These are phyloP conservation scores for Podotricha telesiphe DNA, from an alignment of 2,888 invertebrate species.

Conservation along the genomic window DNA sequence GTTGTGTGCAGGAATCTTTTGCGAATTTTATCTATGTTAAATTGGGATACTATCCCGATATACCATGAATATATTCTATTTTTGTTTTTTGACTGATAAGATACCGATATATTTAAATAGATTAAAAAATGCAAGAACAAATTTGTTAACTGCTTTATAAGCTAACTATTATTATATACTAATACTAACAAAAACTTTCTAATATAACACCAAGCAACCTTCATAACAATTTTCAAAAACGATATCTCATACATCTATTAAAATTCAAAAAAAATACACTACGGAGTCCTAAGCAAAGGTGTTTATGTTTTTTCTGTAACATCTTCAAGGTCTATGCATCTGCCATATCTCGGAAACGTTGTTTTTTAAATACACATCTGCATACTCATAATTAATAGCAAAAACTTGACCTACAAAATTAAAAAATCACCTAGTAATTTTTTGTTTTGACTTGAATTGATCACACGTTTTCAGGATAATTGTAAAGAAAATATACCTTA, in stretches of 20 bases:
- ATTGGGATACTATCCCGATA: too few relatives aligned
- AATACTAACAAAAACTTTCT: too few relatives aligned
- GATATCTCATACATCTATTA: slow-evolving; percentile 9
- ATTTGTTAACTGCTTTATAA: too few relatives aligned
- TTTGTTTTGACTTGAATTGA: slow-evolving; percentile 43
- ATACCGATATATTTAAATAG: too few relatives aligned
- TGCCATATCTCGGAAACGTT: slow-evolving; percentile 67
- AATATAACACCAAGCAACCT: neutral
- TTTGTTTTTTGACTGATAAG: too few relatives aligned
- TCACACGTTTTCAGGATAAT: slow-evolving; percentile 22
- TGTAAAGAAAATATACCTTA: slow-evolving; percentile 47
- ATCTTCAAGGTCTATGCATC: slow-evolving; percentile 78
- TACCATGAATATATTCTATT: too few relatives aligned
- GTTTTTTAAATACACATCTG: slow-evolving; percentile 76
- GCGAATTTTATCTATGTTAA: too few relatives aligned
- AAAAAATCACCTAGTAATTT: slow-evolving; percentile 56
- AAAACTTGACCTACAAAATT: slow-evolving; percentile 81
- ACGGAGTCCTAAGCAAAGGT: slow-evolving; percentile 68
- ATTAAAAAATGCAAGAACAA: too few relatives aligned
- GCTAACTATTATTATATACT: too few relatives aligned
- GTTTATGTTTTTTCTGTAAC: slow-evolving; percentile 67
- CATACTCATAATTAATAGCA: slow-evolving; percentile 75
- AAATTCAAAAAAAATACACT: slow-evolving; percentile 53
- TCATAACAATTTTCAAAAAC: slow-evolving; percentile 5
- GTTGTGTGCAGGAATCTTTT: too few relatives aligned